Conservation (phyloP, 2,888 invertebrate genomes). For the Lysandra coridon region DNA sequence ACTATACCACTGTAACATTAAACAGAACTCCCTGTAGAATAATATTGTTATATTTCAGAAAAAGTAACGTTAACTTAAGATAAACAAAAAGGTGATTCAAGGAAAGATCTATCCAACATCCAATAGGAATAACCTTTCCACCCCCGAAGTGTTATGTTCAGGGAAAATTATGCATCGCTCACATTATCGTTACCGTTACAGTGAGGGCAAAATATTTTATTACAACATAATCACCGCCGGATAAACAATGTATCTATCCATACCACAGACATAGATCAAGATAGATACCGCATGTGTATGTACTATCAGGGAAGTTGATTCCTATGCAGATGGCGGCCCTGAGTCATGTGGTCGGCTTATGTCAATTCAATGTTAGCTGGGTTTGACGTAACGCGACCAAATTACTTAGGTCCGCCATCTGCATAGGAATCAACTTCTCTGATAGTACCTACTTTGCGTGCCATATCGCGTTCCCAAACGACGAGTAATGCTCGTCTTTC, state of each 20-base stretch:
- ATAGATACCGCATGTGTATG: too few species aligned
- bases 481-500: too few species aligned
- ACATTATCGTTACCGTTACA: slow-evolving; percentile 14
- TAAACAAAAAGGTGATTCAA: slow-evolving; percentile 11
- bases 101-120: slow-evolving; percentile 7
- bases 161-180: slow-evolving; percentile 19
- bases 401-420: too few species aligned
- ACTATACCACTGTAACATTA: not conserved
- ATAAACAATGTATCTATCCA: slow-evolving; percentile 33
- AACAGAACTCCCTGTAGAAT: not conserved
- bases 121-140: not conserved
- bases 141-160: slow-evolving; percentile 18
- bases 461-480: too few species aligned
- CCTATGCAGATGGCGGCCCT: too few species aligned
- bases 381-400: too few species aligned
- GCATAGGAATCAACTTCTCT: too few species aligned
- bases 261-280: too few species aligned
- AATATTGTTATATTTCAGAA: slow-evolving; percentile 39
- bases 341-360: too few species aligned
- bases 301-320: too few species aligned
- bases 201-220: slow-evolving; percentile 12
- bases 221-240: slow-evolving; percentile 23
- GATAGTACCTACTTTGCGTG: too few species aligned
- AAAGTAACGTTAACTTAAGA: slow-evolving; percentile 1
- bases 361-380: too few species aligned